phyloP scores from a whole-genome alignment of 2,113 vertebrate genomes.

The Entosphenus tridentatus region DNA sequence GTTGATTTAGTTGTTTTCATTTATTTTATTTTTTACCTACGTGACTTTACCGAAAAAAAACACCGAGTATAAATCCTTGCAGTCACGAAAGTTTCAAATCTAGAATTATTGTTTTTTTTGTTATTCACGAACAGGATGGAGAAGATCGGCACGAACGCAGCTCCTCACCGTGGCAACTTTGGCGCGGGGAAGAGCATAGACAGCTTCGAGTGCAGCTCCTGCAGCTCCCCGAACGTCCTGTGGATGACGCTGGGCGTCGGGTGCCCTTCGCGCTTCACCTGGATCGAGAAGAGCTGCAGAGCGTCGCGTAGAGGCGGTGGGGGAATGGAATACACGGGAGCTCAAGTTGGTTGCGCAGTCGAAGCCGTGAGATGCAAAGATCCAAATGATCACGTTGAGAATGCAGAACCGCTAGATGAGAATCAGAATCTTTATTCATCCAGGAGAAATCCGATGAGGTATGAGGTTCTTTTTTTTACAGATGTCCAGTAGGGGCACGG shows the following conservation, averaged over 20 bases:
- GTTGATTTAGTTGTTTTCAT: no score
- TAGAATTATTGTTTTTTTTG: no score
- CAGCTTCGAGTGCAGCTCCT: slow-evolving; percentile 74
- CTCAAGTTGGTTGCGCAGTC: background rate
- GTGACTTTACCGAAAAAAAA: no score
- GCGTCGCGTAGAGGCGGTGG: background rate
- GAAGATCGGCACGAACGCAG: background rate
- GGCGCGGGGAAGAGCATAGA: slow-evolving; percentile 65
- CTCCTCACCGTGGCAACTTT: slow-evolving; percentile 55
- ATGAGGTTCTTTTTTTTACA: background rate
- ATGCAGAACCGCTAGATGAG: background rate
- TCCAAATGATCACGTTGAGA: background rate
- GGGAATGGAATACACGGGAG: background rate
- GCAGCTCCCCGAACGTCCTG: slow-evolving; percentile 80
- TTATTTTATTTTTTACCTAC: no score
- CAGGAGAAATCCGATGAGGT: background rate
- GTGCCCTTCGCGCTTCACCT: slow-evolving; percentile 48
- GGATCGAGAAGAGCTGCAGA: slow-evolving; percentile 50
- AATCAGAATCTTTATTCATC: background rate
- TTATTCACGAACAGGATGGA: background rate
- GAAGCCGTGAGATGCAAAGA: background rate
- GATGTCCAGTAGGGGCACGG: background rate
- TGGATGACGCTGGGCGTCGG: slow-evolving; percentile 41
- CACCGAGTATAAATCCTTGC: no score
- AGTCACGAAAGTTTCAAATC: no score